Base-by-base conservation (phyloP, 2,797 vertebrate genomes). In the Enteromius paludinosus region DNA sequence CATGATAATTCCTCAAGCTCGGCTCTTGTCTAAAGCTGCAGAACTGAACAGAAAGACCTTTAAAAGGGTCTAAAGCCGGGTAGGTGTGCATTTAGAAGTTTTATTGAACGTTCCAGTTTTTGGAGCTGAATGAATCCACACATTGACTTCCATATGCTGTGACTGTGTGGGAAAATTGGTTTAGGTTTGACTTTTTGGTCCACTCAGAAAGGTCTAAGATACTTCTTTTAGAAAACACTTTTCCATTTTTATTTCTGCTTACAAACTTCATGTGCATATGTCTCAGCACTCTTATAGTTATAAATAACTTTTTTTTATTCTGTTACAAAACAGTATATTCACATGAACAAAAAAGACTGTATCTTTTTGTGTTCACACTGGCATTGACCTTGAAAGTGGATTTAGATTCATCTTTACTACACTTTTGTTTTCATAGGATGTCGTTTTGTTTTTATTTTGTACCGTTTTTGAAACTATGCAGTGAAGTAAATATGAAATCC, bases 1-100 rank as follows among this genome's bases (percentile, higher is more conserved):
- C 72, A 25, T 47, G 25, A 41, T 79, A 81, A 82, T 85, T 87
- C 71, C 78, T 74, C 62, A 64, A 78, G 69, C 81, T 6, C 4
- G 6, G 38, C 65, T 70, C 25, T 80, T 62, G 54, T 62, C 41
- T 71, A 61, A 62, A 49, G 54, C 64, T 54, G 59, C 47, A 79
- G 66, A 41, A 52, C 28, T 52, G n/a, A 43, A 23, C 78, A 54
- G 70, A 71, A 47, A 62, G 76, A 70, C 62, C 74, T 65, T 56
- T 70, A 69, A 12, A 5, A 56, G 52, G 78, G 66, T 45, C 23
- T 80, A 30, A 28, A 68, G 41, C 54, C 0, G 4, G 65, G 20
- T 71, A 83, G 81, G 71, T 80, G 77, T 72, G 65, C 33, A 15
- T 52, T 28, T 47, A 56, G 15, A 52, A 15, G 15, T 30, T 84